Evolutionary conservation across 2,797 vertebrate species (phyloP).

Genomic region (Emys orbicularis): DNA sequence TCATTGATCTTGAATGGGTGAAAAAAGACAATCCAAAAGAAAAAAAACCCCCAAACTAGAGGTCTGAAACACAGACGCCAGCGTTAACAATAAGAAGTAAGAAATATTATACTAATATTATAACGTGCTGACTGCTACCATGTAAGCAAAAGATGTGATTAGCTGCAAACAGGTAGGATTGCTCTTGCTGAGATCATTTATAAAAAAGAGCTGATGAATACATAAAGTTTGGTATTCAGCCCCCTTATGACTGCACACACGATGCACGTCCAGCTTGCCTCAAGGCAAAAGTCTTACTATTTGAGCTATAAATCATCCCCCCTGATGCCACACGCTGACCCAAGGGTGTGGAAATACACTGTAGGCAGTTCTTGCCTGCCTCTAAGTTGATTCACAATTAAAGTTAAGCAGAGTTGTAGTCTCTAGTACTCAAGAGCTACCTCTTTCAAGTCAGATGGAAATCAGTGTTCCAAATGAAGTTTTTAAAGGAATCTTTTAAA

Average conservation of each 20-base stretch:
- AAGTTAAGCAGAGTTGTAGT: background rate
- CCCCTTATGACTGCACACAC: background rate
- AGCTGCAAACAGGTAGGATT: constrained; percentile 28
- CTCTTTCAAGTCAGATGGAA: background rate
- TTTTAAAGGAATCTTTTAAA: constrained; percentile 10
- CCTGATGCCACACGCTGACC: background rate
- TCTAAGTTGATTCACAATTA: background rate
- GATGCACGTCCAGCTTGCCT: background rate
- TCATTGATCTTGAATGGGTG: background rate
- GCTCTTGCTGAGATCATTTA: constrained; percentile 11
- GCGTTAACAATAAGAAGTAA: background rate
- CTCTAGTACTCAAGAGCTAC: background rate
- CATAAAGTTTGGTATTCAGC: background rate
- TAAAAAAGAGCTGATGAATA: background rate
- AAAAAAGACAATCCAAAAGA: background rate
- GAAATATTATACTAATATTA: constrained; percentile 16
- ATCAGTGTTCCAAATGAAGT: background rate
- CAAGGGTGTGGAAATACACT: background rate
- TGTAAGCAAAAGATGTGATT: background rate
- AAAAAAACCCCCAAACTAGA: background rate
- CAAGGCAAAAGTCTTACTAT: background rate
- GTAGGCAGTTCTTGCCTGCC: background rate
- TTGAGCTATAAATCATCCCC: background rate
- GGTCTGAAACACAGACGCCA: constrained; percentile 13
- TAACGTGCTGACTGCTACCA: constrained; percentile 12